These are phyloP conservation scores for Drosophila engyochracea DNA, from an alignment of 2,888 invertebrate species.

Conservation along the genomic window DNA sequence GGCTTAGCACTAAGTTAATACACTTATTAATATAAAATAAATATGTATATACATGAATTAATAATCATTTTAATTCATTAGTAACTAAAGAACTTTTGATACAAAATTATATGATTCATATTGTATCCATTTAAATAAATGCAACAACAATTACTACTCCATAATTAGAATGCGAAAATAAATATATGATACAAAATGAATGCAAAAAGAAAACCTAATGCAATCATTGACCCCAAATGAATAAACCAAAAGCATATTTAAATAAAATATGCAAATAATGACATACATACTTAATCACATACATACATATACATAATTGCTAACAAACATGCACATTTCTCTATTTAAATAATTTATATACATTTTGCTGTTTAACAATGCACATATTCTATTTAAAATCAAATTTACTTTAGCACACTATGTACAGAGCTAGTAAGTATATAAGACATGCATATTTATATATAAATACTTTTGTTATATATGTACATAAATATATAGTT, in stretches of 20 bases:
- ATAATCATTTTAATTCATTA: no score
- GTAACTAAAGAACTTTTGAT: not conserved
- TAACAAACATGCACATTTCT: constrained; percentile 19
- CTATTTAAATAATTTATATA: constrained; percentile 20
- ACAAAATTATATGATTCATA: not conserved
- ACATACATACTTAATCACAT: not conserved
- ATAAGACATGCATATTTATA: not conserved
- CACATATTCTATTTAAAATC: constrained; percentile 30
- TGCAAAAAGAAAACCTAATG: constrained; percentile 33
- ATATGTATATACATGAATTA: not conserved
- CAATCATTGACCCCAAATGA: constrained; percentile 66
- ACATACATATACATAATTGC: not conserved
- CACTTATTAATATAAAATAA: not conserved
- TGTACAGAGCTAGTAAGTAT: not conserved
- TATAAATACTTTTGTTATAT: constrained; percentile 1
- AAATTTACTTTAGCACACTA: constrained; percentile 9
- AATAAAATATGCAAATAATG: constrained; percentile 64
- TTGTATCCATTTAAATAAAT: not conserved
- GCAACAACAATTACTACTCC: constrained; percentile 9
- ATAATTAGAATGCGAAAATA: not conserved
- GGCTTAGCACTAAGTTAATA: not conserved
- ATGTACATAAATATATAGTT: constrained; percentile 14
- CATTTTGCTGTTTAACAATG: constrained; percentile 7
- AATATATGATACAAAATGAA: constrained; percentile 19
- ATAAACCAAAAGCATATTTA: constrained; percentile 52